Conservation (phyloP, 2,797 vertebrate species). For the Emydoidea blandingii region DNA sequence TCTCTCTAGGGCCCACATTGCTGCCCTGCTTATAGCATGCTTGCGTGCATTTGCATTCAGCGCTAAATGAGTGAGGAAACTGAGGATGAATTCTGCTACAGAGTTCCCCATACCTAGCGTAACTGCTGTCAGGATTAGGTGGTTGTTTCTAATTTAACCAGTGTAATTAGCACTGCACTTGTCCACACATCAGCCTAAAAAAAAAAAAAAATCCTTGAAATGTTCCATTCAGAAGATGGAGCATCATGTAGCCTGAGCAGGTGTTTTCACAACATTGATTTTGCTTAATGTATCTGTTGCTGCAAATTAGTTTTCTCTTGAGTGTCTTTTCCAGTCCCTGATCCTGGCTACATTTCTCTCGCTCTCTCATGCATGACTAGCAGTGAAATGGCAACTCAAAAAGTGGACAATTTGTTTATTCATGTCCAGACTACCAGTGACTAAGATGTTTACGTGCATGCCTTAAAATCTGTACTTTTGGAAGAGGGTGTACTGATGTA, state of each 20-base stretch:
- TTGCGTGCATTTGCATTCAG: not conserved
- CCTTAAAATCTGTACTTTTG: not conserved
- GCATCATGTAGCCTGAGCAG: not conserved
- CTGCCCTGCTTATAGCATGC: not conserved
- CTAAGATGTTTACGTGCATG: not conserved
- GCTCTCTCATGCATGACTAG: not conserved
- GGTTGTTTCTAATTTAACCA: not conserved
- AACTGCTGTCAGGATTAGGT: not conserved
- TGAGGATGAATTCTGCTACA: not conserved
- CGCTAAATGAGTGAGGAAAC: not conserved
- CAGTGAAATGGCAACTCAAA: not conserved
- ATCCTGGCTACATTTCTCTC: not conserved
- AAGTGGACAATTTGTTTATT: not conserved
- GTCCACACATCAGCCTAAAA: not conserved
- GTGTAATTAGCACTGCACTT: not conserved
- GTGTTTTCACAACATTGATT: not conserved
- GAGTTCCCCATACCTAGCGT: fast-evolving
- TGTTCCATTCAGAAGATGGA: not conserved
- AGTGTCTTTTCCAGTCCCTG: not conserved
- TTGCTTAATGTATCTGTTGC: not conserved
- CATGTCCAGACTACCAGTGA: not conserved
- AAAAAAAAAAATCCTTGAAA: not conserved
- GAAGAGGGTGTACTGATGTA: not conserved
- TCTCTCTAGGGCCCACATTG: not conserved
- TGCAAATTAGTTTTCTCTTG: constrained; percentile 1